phyloP scores from a whole-genome alignment of 2,797 vertebrate genomes.

The Siniperca obscura region DNA sequence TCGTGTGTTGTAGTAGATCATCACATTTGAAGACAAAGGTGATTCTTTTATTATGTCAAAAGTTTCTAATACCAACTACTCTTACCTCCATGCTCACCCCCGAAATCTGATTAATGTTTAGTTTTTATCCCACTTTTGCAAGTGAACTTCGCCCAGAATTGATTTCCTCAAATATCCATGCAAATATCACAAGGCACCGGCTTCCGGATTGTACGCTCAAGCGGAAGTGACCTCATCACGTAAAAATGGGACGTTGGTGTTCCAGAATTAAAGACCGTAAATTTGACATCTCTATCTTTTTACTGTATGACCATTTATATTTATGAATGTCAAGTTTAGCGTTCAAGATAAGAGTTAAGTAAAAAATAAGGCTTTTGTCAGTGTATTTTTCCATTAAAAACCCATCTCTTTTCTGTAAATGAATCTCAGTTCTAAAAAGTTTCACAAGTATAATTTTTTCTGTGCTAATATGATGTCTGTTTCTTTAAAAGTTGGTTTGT shows the following conservation, averaged over 20 bases:
- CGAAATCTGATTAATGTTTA: conserved; percentile 71
- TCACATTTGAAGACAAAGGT: conserved; percentile 23
- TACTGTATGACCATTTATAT: not conserved
- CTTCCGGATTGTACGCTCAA: conserved; percentile 74
- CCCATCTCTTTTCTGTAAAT: too few species aligned
- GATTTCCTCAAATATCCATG: conserved; percentile 75
- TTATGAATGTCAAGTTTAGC: not conserved
- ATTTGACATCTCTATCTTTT: not conserved
- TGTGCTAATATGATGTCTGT: too few species aligned
- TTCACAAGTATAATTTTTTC: too few species aligned
- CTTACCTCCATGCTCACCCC: conserved; percentile 87
- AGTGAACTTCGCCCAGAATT: conserved; percentile 80
- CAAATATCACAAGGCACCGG: conserved; percentile 74
- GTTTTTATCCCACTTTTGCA: conserved; percentile 73
- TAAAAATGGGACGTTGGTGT: fast-evolving
- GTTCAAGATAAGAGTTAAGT: not conserved
- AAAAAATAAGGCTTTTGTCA: not conserved
- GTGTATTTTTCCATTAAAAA: too few species aligned
- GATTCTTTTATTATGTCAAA: conserved; percentile 41
- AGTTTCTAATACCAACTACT: conserved; percentile 58
- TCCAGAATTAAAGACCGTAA: conserved; percentile 51
- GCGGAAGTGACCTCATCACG: conserved; percentile 73
- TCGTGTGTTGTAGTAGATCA: conserved; percentile 37
- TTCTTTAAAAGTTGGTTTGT: too few species aligned
- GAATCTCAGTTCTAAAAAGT: too few species aligned